These are phyloP conservation scores for Botia kubotai DNA, from an alignment of 2,797 vertebrate genomes.

Conservation along the genomic window DNA sequence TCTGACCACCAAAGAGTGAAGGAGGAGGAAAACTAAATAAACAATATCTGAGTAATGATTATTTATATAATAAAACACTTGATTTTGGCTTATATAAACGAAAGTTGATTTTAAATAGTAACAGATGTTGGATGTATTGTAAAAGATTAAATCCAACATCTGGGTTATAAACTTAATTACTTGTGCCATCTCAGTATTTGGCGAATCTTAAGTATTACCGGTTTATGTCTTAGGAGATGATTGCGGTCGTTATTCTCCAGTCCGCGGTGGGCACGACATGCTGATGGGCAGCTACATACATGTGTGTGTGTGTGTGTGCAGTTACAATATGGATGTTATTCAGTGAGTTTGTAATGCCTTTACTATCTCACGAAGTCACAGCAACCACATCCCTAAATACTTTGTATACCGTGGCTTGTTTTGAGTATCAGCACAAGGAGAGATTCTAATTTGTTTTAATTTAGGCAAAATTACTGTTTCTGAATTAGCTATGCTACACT, in stretches of 20 bases:
- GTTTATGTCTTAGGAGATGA: conserved; percentile 33
- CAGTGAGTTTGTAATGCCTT: not conserved
- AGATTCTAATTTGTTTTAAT: conserved; percentile 23
- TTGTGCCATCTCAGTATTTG: conserved; percentile 8
- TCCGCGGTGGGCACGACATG: not conserved
- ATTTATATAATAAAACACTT: not conserved
- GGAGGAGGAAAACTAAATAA: not conserved
- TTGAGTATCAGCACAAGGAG: conserved; percentile 18
- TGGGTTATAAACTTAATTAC: conserved; percentile 8
- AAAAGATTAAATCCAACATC: conserved; percentile 25
- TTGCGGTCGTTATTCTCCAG: conserved; percentile 12
- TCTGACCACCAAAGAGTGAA: not conserved
- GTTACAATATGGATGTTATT: conserved; percentile 5
- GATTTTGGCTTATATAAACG: not conserved
- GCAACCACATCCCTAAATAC: not conserved
- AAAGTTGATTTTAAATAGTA: not conserved
- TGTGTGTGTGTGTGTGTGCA: no score
- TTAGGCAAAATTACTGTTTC: conserved; percentile 45
- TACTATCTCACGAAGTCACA: not conserved
- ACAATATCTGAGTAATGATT: not conserved
- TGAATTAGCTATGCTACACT: conserved; percentile 55
- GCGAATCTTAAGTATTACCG: conserved; percentile 18
- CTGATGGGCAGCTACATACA: not conserved
- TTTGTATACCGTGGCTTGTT: not conserved
- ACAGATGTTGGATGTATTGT: conserved; percentile 8